Conservation (phyloP, 2,888 invertebrate genomes). For the Molanna angustata region DNA sequence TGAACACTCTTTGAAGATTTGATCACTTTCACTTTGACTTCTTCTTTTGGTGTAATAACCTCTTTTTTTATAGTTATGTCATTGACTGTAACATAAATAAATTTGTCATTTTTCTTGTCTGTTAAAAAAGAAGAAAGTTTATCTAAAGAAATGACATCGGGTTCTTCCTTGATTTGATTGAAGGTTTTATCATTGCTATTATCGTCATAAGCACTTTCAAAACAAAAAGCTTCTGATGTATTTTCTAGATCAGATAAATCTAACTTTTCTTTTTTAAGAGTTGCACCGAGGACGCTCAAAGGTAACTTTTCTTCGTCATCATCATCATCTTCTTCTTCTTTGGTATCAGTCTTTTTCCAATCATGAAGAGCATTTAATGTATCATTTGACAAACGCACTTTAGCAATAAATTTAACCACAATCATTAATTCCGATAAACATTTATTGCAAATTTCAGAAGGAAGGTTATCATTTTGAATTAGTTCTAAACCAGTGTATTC, state of each 20-base stretch:
- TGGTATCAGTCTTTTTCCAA: not conserved
- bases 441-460: conserved; percentile 17
- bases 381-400: conserved; percentile 17
- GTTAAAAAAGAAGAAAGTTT: not conserved
- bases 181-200: not conserved
- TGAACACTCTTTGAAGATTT: not conserved
- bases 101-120: not conserved
- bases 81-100: conserved; percentile 5
- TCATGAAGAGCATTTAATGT: conserved; percentile 10
- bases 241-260: conserved; percentile 12
- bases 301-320: conserved; percentile 19
- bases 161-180: not conserved
- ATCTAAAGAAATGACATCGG: conserved; percentile 8
- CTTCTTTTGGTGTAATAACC: not conserved
- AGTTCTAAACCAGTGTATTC: conserved; percentile 20
- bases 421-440: conserved; percentile 19
- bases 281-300: conserved; percentile 13
- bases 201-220: not conserved
- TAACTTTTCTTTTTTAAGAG: conserved; percentile 14
- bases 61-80: conserved; percentile 6
- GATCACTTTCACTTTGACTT: not conserved
- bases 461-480: conserved; percentile 18
- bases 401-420: conserved; percentile 18
- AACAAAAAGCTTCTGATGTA: conserved; percentile 3
- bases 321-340: conserved; percentile 7